Evolutionary conservation across 1,140 invertebrate genomes (phyloP).

Genomic region (Notospermus geniculatus): DNA sequence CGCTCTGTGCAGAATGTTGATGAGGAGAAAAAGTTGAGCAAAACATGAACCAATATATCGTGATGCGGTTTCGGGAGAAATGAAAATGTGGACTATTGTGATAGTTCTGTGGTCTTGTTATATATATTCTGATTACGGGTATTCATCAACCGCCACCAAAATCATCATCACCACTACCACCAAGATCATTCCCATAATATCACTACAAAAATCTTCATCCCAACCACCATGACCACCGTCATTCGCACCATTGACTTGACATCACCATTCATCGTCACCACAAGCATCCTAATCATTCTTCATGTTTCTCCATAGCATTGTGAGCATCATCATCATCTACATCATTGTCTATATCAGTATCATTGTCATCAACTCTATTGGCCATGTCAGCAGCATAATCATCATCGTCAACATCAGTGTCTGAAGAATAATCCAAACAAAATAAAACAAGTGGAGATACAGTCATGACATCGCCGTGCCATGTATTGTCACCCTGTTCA

Average conservation of each 20-base stretch:
- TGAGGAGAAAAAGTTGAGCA: too few relatives aligned
- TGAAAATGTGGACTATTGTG: too few relatives aligned
- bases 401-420: slow-evolving; percentile 3
- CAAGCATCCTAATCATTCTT: neutral
- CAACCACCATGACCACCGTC: neutral
- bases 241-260: neutral
- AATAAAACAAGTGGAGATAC: neutral
- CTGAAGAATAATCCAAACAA: neutral
- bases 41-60: too few relatives aligned
- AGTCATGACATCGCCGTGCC: neutral
- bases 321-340: neutral
- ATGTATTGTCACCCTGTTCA: neutral
- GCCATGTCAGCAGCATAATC: neutral
- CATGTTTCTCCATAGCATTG: neutral
- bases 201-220: too few relatives aligned
- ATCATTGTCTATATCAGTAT: neutral
- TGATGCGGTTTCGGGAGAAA: too few relatives aligned
- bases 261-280: neutral
- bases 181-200: too few relatives aligned
- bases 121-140: too few relatives aligned
- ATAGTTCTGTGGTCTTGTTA: too few relatives aligned
- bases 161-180: too few relatives aligned
- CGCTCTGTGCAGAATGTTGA: too few relatives aligned
- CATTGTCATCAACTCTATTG: neutral
- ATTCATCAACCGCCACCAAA: too few relatives aligned